Evolutionary conservation across 2,113 vertebrate genomes (phyloP), one percentile per base, ranked within the genome.

Genomic region (Pyxicephalus adspersus): DNA sequence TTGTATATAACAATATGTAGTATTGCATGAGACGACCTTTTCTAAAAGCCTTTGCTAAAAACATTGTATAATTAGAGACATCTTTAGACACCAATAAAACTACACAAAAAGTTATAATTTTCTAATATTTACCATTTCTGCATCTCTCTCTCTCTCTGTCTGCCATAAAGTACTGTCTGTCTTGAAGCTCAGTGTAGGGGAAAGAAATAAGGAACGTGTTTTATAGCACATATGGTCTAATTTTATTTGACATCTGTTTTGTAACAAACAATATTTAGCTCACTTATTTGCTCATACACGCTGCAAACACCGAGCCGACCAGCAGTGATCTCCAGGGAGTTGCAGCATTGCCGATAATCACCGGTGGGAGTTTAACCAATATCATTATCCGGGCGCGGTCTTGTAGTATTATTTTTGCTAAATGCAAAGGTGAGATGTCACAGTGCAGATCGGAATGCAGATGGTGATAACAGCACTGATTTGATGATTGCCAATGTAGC

Each of bases 201-300:
- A 90, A 90, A 87, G 87, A 89, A 88, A 86, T 85, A 89, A 90
- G 87, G 83, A 89, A 91, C 91, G 89, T 90, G 92, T 94, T 94
- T 94, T 94, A 92, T 94, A 90, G 93, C 93, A 93, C 92, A 94
- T 94, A 94, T 94, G 92, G 92, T 91, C 92, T 91, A 92, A 94
- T 94, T 94, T 94, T 91, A 92, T 94, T 91, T 94, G 93, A 93
- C 93, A 94, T 94, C 92, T 94, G 92, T 93, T 94, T 94, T 92
- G 92, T 91, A 94, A 93, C 91, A 94, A 94, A 94, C 93, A 94
- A 93, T 93, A 94, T 94, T 94, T 94, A 92, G 92, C 92, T 94
- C 92, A 93, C 91, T 94, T 94, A 94, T 94, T 93, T 94, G 92
- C 90, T 90, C 91, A 94, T 91, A 92, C 89, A 90, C 90, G 90